Conservation (phyloP, 2,888 invertebrate species). For the Magallana nippona region DNA sequence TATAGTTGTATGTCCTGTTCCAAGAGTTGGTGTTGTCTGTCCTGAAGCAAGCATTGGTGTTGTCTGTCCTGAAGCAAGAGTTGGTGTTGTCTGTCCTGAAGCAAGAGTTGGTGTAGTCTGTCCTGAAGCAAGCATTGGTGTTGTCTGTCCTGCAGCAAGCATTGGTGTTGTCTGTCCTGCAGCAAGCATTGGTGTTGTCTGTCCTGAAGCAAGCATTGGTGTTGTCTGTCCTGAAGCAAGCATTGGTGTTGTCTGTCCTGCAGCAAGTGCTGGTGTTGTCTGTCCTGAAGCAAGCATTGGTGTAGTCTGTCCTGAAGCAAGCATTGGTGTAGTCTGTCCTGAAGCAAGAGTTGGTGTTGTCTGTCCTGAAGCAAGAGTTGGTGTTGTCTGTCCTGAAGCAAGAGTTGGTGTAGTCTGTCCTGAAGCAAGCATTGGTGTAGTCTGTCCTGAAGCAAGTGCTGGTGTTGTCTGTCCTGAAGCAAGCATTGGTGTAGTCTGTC, state of each 20-base stretch:
- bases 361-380: background rate
- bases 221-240: background rate
- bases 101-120: too few species aligned
- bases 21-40: too few species aligned
- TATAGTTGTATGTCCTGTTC: too few species aligned
- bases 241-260: background rate
- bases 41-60: too few species aligned
- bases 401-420: too few species aligned
- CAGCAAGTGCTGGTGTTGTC: background rate
- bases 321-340: background rate
- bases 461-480: background rate
- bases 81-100: too few species aligned
- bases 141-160: too few species aligned
- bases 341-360: background rate
- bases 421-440: background rate
- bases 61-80: too few species aligned
- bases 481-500: too few species aligned
- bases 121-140: too few species aligned
- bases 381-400: background rate
- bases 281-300: background rate
- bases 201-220: background rate
- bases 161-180: too few species aligned
- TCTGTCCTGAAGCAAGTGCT: background rate
- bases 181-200: background rate
- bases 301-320: background rate